Base-by-base conservation (phyloP, 2,888 invertebrate species). In the Amiota minor region DNA sequence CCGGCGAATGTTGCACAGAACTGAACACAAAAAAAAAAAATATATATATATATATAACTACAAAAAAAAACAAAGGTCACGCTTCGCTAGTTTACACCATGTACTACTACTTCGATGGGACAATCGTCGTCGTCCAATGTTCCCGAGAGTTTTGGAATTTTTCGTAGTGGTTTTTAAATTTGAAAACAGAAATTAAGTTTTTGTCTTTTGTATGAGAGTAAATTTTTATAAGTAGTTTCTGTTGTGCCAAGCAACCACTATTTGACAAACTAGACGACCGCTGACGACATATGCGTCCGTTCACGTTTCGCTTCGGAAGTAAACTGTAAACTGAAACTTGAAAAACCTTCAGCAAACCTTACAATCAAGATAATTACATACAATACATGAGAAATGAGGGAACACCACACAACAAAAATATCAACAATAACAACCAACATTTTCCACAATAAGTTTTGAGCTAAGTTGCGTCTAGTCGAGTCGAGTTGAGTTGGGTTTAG, bases 231-330 rank as follows among this genome's bases (percentile, higher is more conserved):
- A 35, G 45, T 23, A 46, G 1, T 70, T 71, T 23, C 59, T 47
- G 18, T 18, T 35, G 12, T 56, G 35, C 12, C 20, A 10, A 18
- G 47, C 71, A 18, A 16, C 67, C 76, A 71, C 18, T 45, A 71
- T 56, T 75, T 70, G 2, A 1, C 6, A 8, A 35, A 35, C 6
- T 35, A 35, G 35, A 35, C 35, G 35, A 35, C 35, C 35, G 35
- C 0, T 35, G 35, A 35, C 35, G 35, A 74, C 79, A 76, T 74
- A 74, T 81, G 83, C 86, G 88, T 86, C 89, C 87, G 85, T 83
- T 80, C 86, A 84, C 85, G 81, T 85, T 85, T 87, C 86, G 86
- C 86, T 84, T 81, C 87, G 83, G 84, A 89, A 88, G 84, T 88
- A 80, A 86, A 88, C 89, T 88, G 84, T 88, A 80, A 86, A 88